These are phyloP conservation scores for Nicator chloris DNA, from an alignment of 2,113 vertebrate genomes.

Conservation along the genomic window DNA sequence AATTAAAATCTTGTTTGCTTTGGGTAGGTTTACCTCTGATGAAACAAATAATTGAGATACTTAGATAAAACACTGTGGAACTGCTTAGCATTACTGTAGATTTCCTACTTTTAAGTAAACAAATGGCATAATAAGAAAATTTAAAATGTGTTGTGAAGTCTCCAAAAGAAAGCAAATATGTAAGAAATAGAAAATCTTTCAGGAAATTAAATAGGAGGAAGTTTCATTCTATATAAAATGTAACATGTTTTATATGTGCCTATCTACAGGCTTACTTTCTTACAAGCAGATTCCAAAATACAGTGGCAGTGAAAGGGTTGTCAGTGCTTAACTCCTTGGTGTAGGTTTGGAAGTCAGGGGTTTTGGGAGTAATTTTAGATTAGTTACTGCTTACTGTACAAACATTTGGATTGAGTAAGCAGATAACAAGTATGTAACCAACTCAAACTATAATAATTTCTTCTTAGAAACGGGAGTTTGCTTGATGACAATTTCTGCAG, in stretches of 20 bases:
- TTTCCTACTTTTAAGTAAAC: background rate
- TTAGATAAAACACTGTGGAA: background rate
- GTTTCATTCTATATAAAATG: background rate
- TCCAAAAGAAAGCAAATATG: background rate
- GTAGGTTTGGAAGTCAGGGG: background rate
- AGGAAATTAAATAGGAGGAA: background rate
- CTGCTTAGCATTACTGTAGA: background rate
- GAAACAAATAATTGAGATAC: background rate
- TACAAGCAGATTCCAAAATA: background rate
- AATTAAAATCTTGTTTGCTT: background rate
- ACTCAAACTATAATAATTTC: background rate
- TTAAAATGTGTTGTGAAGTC: background rate
- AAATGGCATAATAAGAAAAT: background rate
- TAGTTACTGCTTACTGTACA: background rate
- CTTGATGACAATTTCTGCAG: background rate
- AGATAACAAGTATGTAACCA: background rate
- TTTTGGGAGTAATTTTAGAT: background rate
- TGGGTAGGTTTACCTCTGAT: background rate
- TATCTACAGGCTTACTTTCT: background rate
- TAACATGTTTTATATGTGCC: rapidly evolving
- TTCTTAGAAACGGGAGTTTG: background rate
- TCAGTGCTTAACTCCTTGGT: background rate
- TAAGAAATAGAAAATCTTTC: background rate
- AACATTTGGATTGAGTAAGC: background rate
- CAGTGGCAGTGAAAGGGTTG: background rate